Evolutionary conservation across 30 jellyfish, hydroid and myxozoan genomes (phyloP).

Genomic region (Rhopilema esculentum): DNA sequence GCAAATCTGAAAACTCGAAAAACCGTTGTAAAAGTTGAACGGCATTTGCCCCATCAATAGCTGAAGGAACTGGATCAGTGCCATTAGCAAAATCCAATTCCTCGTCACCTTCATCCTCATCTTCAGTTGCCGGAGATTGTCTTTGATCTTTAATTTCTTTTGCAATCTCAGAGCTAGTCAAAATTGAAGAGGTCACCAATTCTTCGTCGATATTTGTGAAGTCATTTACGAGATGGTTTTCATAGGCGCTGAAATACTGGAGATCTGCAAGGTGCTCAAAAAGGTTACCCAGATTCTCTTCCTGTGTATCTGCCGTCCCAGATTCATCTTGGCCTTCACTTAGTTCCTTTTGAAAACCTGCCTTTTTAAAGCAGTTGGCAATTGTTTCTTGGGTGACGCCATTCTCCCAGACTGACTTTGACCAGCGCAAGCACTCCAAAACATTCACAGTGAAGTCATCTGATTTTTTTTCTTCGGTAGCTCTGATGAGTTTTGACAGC

Average conservation of each 20-base stretch:
- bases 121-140: conserved; percentile 13
- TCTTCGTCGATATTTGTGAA: conserved; percentile 22
- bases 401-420: conserved; percentile 32
- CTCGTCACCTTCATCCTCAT: neutral
- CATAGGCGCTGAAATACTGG: conserved; percentile 1
- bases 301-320: conserved; percentile 2
- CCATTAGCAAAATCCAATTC: conserved; percentile 5
- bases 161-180: conserved; percentile 33
- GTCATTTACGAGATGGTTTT: conserved; percentile 1
- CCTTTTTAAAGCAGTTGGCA: conserved; percentile 11
- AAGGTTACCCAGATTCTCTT: neutral
- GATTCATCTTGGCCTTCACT: neutral
- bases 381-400: conserved; percentile 26
- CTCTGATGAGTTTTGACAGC: conserved; percentile 43
- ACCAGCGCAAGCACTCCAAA: conserved; percentile 25
- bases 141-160: conserved; percentile 15
- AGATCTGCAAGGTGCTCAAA: conserved; percentile 16
- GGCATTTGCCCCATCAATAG: conserved; percentile 28
- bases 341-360: conserved; percentile 9
- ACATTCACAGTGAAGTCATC: conserved; percentile 22
- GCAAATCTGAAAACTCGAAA: conserved; percentile 19
- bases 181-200: conserved; percentile 28
- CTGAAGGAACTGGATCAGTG: conserved; percentile 33
- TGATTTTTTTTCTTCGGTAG: conserved; percentile 13
- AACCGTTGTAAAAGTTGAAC: conserved; percentile 18